These are phyloP conservation scores for Cybosia mesomella DNA, from an alignment of 2,888 invertebrate genomes.

Conservation along the genomic window DNA sequence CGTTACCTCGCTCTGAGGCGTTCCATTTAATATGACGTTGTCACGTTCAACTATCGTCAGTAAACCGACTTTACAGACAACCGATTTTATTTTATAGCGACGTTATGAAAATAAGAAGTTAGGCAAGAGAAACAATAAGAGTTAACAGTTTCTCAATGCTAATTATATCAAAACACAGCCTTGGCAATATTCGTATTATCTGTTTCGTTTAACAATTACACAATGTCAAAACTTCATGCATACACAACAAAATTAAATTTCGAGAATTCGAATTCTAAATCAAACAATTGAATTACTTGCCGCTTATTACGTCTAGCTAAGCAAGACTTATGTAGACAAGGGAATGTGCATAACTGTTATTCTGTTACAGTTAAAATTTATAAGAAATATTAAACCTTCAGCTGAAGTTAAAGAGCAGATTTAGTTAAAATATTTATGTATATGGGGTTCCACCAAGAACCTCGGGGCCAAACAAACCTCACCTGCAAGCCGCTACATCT, in stretches of 20 bases:
- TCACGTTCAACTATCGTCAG: too few species aligned
- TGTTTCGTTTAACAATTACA: slow-evolving; percentile 38
- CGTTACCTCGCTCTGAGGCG: too few species aligned
- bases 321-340: not conserved
- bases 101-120: slow-evolving; percentile 20
- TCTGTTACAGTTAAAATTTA: not conserved
- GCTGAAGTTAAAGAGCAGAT: too few species aligned
- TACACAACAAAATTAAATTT: slow-evolving; percentile 35
- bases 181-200: slow-evolving; percentile 20
- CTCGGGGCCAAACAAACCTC: too few species aligned
- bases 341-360: not conserved
- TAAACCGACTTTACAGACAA: too few species aligned
- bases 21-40: too few species aligned
- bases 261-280: slow-evolving; percentile 26
- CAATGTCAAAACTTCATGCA: slow-evolving; percentile 43
- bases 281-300: slow-evolving; percentile 27
- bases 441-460: too few species aligned
- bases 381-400: too few species aligned
- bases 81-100: not conserved
- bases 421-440: too few species aligned
- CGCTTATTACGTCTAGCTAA: not conserved
- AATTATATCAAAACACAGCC: slow-evolving; percentile 51
- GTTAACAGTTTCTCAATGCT: slow-evolving; percentile 27
- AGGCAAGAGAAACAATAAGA: slow-evolving; percentile 16
- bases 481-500: too few species aligned